phyloP scores from a whole-genome alignment of 2,888 invertebrate genomes.

The Cacoxenus indagator region DNA sequence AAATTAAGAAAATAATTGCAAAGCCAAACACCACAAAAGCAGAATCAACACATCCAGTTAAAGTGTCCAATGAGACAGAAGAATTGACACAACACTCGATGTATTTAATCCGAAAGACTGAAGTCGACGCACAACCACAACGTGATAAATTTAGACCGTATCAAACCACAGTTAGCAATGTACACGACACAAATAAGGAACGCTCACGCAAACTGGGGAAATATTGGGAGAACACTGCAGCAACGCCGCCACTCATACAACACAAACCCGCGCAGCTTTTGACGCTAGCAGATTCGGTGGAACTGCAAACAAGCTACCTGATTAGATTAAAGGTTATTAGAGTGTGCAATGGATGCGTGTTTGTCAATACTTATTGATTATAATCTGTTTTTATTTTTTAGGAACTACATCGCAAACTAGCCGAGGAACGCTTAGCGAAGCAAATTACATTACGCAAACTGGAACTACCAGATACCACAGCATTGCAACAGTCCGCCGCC shows the following conservation, averaged over 20 bases:
- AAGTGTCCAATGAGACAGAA: background rate
- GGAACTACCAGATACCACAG: conserved; percentile 46
- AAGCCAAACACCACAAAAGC: conserved; percentile 24
- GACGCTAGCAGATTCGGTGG: conserved; percentile 65
- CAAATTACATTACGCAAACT: conserved; percentile 37
- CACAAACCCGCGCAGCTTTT: conserved; percentile 60
- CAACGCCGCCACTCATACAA: conserved; percentile 67
- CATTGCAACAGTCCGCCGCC: conserved; percentile 51
- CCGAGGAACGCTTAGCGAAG: conserved; percentile 58
- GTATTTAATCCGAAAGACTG: conserved; percentile 63
- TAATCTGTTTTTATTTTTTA: conserved; percentile 31
- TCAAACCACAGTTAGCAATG: conserved; percentile 66
- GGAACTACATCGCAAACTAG: conserved; percentile 65
- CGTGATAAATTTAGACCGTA: conserved; percentile 67
- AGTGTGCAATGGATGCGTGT: background rate
- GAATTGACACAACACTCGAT: conserved; percentile 61
- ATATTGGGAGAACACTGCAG: conserved; percentile 69
- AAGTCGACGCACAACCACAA: conserved; percentile 34
- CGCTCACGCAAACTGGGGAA: conserved; percentile 59
- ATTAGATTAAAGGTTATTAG: conserved; percentile 66
- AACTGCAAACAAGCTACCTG: conserved; percentile 61
- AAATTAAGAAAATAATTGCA: conserved; percentile 6
- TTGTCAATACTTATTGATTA: background rate
- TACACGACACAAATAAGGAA: conserved; percentile 68
- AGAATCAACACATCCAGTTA: conserved; percentile 3